Evolutionary conservation across 30 jellyfish, hydroid and myxozoan genomes (phyloP), one percentile per base, ranked within the genome.

Genomic region (Sanderia malayensis): DNA sequence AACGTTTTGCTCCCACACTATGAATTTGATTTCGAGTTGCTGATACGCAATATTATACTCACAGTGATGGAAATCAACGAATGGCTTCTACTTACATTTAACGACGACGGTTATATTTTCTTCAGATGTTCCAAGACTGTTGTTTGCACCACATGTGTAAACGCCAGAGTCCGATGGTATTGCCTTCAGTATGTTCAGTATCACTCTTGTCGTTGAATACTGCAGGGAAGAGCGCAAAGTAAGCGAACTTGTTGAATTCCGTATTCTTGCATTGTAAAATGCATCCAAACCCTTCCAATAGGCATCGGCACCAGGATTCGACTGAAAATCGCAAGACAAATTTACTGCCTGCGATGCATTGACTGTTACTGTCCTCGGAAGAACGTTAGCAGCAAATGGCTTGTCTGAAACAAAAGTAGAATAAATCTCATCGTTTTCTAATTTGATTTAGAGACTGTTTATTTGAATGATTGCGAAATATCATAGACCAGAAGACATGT

Each of bases 91-190:
- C 78, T 66, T 31, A 66, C 78, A 66, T 29, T 66, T 33, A 4
- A 66, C 34, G 31, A 25, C 31, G 8, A 66, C 44, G 4, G 78
- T 66, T 4, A 34, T 22, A 31, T 66, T 66, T n/a, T 25, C 15
- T 22, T 66, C 60, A 11, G n/a, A 8, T 2, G 21, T 2, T 27
- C 78, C 78, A 8, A 66, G 46, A 17, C 60, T 66, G 30, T 66
- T 66, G 25, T 34, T 66, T 21, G 78, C 78, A 21, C 32, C 34
- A 34, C 78, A 66, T 25, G 52, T 34, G 28, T 66, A 66, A 25
- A 66, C 71, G 4, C 78, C 78, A 66, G 22, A n/a, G 30, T 66
- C 78, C 6, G 64, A 15, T 2, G 27, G 64, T 2, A 7, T 49
- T 15, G 64, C 64, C 23, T 49, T 49, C 24, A 18, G 25, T 3